phyloP scores from a whole-genome alignment of 2,797 vertebrate species.

The Galago senegalensis region DNA sequence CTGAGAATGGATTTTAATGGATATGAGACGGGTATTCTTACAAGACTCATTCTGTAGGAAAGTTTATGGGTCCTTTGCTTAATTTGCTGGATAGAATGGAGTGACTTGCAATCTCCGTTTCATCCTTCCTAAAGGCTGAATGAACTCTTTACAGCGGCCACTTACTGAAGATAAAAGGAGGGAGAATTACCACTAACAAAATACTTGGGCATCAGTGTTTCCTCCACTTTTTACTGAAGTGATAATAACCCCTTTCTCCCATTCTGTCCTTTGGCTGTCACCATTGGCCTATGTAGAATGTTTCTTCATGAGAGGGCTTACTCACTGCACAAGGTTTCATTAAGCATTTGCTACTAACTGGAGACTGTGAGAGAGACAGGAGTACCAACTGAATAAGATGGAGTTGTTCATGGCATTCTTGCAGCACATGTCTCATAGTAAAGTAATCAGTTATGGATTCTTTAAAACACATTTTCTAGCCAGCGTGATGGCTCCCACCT shows the following conservation, averaged over 20 bases:
- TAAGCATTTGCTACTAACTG: background rate
- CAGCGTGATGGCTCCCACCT: no score
- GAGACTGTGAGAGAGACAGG: background rate
- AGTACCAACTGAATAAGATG: background rate
- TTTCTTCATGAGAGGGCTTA: background rate
- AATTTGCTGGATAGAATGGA: background rate
- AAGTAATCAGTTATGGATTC: background rate
- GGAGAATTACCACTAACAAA: background rate
- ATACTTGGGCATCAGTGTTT: background rate
- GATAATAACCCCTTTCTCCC: background rate
- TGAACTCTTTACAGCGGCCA: background rate
- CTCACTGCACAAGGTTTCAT: background rate
- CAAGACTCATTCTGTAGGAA: background rate
- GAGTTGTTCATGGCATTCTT: background rate
- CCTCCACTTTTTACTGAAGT: background rate
- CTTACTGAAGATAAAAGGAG: background rate
- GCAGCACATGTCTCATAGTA: background rate
- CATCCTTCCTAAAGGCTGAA: background rate
- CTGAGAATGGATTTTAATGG: background rate
- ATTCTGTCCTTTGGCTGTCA: background rate
- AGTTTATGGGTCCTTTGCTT: background rate
- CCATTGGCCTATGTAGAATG: background rate
- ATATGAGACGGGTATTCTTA: background rate
- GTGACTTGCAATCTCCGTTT: fast-evolving
- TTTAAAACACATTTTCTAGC: background rate